phyloP scores from a whole-genome alignment of 2,797 vertebrate species.

The Taenioides sp. region DNA sequence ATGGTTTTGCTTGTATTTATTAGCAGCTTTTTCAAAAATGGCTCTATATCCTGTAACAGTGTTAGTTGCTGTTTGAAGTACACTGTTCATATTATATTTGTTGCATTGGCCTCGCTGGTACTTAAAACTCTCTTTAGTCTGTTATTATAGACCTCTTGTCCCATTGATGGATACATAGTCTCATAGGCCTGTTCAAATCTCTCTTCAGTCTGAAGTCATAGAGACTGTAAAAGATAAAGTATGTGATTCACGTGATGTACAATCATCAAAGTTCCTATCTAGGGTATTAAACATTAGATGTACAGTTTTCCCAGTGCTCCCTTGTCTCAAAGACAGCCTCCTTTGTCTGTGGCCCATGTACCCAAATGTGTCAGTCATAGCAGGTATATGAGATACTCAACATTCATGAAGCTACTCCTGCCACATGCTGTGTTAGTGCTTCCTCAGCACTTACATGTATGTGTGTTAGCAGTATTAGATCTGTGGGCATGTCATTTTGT shows the following conservation, averaged over 20 bases:
- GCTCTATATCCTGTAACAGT: neutral
- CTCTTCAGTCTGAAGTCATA: neutral
- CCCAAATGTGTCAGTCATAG: slow-evolving; percentile 36
- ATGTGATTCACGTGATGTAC: slow-evolving; percentile 3
- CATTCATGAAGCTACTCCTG: slow-evolving; percentile 28
- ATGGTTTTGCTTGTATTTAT: neutral
- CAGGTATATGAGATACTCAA: slow-evolving; percentile 41
- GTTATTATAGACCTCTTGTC: neutral
- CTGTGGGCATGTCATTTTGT: too few species aligned
- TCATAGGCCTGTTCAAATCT: neutral
- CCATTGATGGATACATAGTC: neutral
- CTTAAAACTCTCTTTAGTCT: neutral
- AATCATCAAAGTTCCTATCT: slow-evolving; percentile 2
- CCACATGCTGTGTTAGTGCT: slow-evolving; percentile 12
- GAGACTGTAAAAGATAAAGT: neutral
- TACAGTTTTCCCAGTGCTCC: slow-evolving; percentile 29
- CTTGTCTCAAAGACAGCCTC: neutral
- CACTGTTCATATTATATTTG: neutral
- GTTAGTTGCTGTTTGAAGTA: neutral
- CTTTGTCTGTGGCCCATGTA: slow-evolving; percentile 10
- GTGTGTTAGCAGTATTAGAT: too few species aligned
- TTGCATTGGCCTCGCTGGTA: too few species aligned
- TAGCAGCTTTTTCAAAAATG: neutral
- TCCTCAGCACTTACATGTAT: too few species aligned
- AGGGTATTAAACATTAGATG: slow-evolving; percentile 11